Conservation (phyloP, 2,888 invertebrate genomes). For the Bhutanitis thaidina region DNA sequence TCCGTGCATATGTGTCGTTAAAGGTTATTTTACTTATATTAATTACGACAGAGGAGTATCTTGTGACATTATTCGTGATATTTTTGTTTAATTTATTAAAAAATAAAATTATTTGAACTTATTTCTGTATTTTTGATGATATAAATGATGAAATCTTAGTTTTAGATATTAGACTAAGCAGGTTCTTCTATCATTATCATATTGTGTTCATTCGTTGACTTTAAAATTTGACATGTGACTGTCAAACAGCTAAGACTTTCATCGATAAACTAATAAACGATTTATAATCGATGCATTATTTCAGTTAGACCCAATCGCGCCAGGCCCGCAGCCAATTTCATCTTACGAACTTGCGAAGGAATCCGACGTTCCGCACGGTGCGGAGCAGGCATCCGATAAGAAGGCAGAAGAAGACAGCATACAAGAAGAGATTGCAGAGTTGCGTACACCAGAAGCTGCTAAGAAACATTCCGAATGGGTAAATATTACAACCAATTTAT, state of each 20-base stretch:
- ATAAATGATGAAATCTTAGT: no score
- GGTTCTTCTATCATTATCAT: no score
- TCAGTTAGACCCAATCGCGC: slow-evolving; percentile 1
- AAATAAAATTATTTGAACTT: no score
- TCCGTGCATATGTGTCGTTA: background rate
- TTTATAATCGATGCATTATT: background rate
- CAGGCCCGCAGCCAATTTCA: slow-evolving; percentile 42
- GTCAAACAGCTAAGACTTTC: no score
- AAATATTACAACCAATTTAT: slow-evolving; percentile 21
- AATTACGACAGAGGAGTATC: no score
- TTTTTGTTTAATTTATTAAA: no score
- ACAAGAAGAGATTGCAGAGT: slow-evolving; percentile 50
- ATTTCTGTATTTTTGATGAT: no score
- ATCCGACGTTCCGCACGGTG: slow-evolving; percentile 25
- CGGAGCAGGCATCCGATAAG: slow-evolving; percentile 23
- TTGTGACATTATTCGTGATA: no score
- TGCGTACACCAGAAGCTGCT: slow-evolving; percentile 40
- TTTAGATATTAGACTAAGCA: no score
- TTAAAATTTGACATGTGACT: no score
- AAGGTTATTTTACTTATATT: background rate
- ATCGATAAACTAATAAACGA: no score
- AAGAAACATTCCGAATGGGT: slow-evolving; percentile 57
- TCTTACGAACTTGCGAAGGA: slow-evolving; percentile 28
- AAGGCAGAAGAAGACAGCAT: slow-evolving; percentile 50
- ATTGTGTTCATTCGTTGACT: no score